Evolutionary conservation across 2,888 invertebrate genomes (phyloP), one percentile per base, ranked within the genome.

Genomic region (Sminthurides aquaticus): DNA sequence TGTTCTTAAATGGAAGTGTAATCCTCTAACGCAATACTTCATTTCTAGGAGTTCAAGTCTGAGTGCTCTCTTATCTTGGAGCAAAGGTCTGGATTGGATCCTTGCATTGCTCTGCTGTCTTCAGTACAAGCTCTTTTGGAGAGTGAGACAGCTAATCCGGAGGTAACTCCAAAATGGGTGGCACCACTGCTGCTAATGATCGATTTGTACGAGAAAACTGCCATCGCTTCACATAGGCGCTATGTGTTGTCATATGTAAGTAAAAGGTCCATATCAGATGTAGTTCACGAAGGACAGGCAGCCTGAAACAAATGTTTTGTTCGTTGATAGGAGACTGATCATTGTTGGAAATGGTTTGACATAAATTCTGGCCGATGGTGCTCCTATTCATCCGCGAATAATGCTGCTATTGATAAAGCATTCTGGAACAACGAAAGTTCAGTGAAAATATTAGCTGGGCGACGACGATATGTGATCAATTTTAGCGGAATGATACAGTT

Each of bases 331-430:
- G 73, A 74, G 64, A 76, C 76, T 2, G 76, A 78, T 61, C 79
- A 81, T 60, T 76, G 77, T 20, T 91, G 91, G 91, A 87, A 88
- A 74, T 91, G 90, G 89, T 90, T 88, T 77, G 90, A 91, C 78
- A 83, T 89, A 59, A 84, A 86, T n/a, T 85, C 85, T 15, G 89
- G 89, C 2, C 86, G 87, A 76, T 91, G 91, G 91, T 87, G 85
- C 68, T 81, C 84, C 22, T 91, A 90, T 76, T 85, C 87, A 0
- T 79, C 83, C 2, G 78, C 82, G 5, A 89, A 89, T 75, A 90
- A 90, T 77, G 85, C 85, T 75, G 79, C 85, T 1, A 89, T 91
- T 59, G 88, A 90, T 72, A 87, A 87, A 71, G 89, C 90, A 0
- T 91, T 88, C 76, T 85, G 85, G 81, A 82, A 83, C 34, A 88